Evolutionary conservation across 2,113 vertebrate genomes (phyloP).

Genomic region (Siphamia tubifer): DNA sequence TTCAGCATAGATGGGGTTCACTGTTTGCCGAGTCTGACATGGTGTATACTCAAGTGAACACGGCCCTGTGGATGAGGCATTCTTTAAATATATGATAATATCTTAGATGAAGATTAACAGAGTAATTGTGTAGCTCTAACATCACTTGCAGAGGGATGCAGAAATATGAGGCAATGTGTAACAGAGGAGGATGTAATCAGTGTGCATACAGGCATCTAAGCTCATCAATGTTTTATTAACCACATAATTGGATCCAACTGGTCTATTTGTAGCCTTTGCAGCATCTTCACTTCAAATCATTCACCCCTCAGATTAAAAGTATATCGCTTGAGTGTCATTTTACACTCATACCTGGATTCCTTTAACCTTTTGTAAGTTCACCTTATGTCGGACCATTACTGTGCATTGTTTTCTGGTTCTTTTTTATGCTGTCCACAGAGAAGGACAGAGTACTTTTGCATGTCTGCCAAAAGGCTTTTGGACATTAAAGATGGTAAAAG

Average conservation of each 20-base stretch:
- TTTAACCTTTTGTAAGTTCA: constrained; percentile 21
- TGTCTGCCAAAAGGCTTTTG: constrained; percentile 19
- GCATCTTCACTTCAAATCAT: neutral
- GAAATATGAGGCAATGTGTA: too few species aligned
- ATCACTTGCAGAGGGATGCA: too few species aligned
- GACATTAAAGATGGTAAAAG: constrained; percentile 37
- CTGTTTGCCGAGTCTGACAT: constrained; percentile 35
- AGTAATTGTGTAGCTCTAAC: neutral
- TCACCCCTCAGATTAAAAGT: neutral
- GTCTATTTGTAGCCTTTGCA: constrained; percentile 12
- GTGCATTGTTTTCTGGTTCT: neutral
- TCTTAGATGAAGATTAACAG: too few species aligned
- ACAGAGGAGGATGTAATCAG: too few species aligned
- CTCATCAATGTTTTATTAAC: constrained; percentile 50
- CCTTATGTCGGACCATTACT: constrained; percentile 12
- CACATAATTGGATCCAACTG: constrained; percentile 36
- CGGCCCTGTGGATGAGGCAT: neutral
- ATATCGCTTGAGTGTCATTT: neutral
- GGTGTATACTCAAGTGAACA: constrained; percentile 20
- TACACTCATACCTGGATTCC: neutral
- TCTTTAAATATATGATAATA: too few species aligned
- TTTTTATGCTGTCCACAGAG: neutral
- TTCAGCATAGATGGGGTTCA: constrained; percentile 39
- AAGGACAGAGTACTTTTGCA: neutral
- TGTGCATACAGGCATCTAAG: too few species aligned